Conservation (phyloP, 2,113 vertebrate species). For the Lophura nycthemera region DNA sequence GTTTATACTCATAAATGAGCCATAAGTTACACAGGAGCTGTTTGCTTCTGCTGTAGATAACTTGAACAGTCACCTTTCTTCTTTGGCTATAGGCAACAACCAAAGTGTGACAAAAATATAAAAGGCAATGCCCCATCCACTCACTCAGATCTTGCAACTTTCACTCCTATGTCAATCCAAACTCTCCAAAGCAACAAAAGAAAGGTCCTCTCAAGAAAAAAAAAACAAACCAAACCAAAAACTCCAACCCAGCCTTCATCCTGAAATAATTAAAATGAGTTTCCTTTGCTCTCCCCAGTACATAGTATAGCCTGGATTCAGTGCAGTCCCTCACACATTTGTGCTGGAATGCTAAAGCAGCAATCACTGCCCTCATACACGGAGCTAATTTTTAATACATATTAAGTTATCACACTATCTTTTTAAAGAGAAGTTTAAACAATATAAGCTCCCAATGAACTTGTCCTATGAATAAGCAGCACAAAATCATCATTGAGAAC, state of each 20-base stretch:
- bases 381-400: not conserved
- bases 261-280: not conserved
- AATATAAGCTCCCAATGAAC: not conserved
- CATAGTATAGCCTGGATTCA: not conserved
- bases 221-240: not conserved
- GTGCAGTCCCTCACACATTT: not conserved
- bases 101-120: not conserved
- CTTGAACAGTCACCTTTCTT: conserved; percentile 24
- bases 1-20: conserved; percentile 25
- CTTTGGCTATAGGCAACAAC: not conserved
- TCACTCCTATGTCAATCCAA: not conserved
- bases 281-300: not conserved
- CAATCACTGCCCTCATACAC: rapidly evolving
- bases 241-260: not conserved
- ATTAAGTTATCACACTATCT: not conserved
- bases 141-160: not conserved
- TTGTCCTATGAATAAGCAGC: not conserved
- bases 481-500: not conserved
- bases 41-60: not conserved
- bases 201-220: not conserved
- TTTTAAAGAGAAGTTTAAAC: not conserved
- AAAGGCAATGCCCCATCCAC: not conserved
- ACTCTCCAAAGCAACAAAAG: not conserved
- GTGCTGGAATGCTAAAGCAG: not conserved
- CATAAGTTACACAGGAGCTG: not conserved